Evolutionary conservation across 1,140 invertebrate genomes (phyloP).

Genomic region (Physella acuta): DNA sequence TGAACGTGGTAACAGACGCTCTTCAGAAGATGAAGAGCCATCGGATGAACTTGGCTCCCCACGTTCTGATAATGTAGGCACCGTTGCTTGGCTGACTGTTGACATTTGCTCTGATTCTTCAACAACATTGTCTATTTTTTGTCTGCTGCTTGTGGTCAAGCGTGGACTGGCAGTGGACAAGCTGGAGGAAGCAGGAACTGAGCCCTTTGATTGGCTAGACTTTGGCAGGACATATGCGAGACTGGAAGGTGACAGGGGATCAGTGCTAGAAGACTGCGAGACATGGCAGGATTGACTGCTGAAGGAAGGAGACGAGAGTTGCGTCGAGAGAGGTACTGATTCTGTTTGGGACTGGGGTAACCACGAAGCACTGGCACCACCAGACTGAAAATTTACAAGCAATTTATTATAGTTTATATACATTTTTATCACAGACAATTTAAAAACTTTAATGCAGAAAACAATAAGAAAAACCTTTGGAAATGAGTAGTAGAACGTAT

Average conservation of each 20-base stretch:
- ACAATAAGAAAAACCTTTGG: too few species aligned
- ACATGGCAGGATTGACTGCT: background rate
- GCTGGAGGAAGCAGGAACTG: constrained; percentile 13
- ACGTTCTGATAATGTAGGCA: constrained; percentile 6
- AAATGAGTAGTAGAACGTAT: too few species aligned
- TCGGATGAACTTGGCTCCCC: background rate
- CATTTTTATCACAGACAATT: too few species aligned
- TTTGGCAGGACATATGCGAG: background rate
- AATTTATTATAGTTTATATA: too few species aligned
- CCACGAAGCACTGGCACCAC: constrained; percentile 12
- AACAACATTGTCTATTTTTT: too few species aligned
- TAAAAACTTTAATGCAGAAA: too few species aligned
- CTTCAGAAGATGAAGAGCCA: background rate
- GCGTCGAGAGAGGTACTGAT: background rate
- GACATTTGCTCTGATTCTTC: background rate
- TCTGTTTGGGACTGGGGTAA: background rate
- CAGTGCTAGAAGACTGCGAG: constrained; percentile 15
- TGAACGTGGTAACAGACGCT: constrained; percentile 5
- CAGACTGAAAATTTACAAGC: too few species aligned
- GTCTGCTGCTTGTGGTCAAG: background rate
- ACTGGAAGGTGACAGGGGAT: constrained; percentile 4
- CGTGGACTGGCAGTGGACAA: constrained; percentile 16
- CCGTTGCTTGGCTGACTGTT: constrained; percentile 1
- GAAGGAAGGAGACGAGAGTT: background rate
- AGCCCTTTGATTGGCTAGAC: constrained; percentile 15